Percentiles rank a stretch among this genome's conserved stretches.
phyloP scores from a whole-genome alignment of 2,797 vertebrate species.

The Periparus ater region DNA sequence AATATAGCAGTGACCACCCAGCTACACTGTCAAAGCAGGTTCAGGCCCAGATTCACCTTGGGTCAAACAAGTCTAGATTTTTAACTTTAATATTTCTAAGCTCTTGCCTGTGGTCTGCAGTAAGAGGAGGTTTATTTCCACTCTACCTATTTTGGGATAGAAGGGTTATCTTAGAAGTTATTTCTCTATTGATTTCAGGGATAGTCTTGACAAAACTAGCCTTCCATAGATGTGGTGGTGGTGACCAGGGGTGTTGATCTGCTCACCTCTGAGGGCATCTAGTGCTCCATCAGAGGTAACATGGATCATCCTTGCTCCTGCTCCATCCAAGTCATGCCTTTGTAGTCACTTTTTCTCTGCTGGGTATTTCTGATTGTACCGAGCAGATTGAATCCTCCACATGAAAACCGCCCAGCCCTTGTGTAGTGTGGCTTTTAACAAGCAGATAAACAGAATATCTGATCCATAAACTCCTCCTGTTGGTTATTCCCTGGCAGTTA shows the following conservation, averaged over 20 bases:
- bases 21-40: background rate
- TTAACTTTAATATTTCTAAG: background rate
- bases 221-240: background rate
- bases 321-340: background rate
- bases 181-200: background rate
- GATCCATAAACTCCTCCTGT: slow-evolving; percentile 22
- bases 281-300: accelerated
- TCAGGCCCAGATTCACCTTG: background rate
- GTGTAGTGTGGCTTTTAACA: background rate
- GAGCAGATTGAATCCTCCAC: background rate
- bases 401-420: background rate
- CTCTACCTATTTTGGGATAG: background rate
- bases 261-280: background rate
- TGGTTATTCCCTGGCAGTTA: background rate
- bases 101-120: background rate
- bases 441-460: background rate
- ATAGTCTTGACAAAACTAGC: background rate
- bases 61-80: background rate
- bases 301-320: background rate
- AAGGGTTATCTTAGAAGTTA: background rate
- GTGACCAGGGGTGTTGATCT: background rate
- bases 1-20: background rate
- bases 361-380: background rate
- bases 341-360: background rate
- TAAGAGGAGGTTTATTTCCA: background rate